Conservation (phyloP, 2,113 vertebrate species). For the Leuciscus idus region DNA sequence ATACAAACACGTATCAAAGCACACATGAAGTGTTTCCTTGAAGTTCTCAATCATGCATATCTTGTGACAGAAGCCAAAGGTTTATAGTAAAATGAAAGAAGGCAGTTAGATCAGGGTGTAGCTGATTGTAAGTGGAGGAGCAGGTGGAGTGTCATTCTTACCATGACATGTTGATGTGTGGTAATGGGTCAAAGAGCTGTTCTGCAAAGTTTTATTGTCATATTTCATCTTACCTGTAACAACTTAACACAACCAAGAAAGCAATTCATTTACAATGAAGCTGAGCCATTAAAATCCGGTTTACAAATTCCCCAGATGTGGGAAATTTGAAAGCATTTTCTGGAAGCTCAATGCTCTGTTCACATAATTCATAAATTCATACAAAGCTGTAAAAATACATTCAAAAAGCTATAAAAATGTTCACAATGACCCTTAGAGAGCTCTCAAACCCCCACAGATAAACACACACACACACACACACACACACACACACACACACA, state of each 20-base stretch:
- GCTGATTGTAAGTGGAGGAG: slow-evolving; percentile 36
- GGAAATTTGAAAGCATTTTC: neutral
- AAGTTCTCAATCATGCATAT: neutral
- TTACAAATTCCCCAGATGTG: neutral
- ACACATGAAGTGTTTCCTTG: neutral
- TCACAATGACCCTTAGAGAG: neutral
- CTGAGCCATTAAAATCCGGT: neutral
- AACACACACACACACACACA: neutral
- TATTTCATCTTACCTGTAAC: neutral
- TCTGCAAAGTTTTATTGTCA: neutral
- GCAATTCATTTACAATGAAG: neutral
- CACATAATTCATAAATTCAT: neutral
- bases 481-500: no score
- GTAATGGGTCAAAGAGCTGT: neutral
- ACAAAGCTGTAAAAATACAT: neutral
- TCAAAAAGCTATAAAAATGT: neutral
- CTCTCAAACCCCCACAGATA: neutral
- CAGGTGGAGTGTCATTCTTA: slow-evolving; percentile 50
- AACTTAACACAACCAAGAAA: neutral
- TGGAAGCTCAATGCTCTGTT: neutral
- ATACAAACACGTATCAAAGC: neutral
- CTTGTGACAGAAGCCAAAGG: neutral
- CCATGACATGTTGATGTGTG: neutral
- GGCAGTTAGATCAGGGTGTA: neutral
- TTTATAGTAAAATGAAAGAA: slow-evolving; percentile 1